Conservation (phyloP, 2,113 vertebrate species). For the Anguilla rostrata region DNA sequence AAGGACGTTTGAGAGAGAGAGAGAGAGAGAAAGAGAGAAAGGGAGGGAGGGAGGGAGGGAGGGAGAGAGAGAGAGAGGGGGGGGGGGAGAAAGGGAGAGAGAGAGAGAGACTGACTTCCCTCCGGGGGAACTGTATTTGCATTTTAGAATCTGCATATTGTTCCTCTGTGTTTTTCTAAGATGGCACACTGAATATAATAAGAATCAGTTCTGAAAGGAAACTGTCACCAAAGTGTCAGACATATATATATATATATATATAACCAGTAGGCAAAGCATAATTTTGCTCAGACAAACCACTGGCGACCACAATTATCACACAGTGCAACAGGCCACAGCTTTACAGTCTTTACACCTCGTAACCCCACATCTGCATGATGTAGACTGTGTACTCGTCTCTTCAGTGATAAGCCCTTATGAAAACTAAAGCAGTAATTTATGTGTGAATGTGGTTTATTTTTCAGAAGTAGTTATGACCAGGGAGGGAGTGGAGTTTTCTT, state of each 20-base stretch:
- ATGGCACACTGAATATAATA: not conserved
- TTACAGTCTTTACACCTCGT: no score
- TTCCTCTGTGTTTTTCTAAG: not conserved
- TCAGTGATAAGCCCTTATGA: not conserved
- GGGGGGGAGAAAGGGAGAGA: not conserved
- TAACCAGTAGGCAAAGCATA: not conserved
- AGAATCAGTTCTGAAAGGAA: not conserved
- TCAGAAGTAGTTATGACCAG: no score
- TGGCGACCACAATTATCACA: not conserved
- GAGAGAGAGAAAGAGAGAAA: constrained; percentile 4
- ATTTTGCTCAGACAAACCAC: not conserved
- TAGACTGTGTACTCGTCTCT: not conserved
- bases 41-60: constrained; percentile 27
- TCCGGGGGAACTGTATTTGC: not conserved
- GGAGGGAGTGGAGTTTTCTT: no score
- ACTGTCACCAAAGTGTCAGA: not conserved
- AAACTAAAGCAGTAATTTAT: no score
- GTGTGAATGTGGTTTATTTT: no score
- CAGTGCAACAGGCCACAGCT: not conserved
- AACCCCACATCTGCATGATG: no score
- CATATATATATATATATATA: not conserved
- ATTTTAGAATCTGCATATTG: not conserved
- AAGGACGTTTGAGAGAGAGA: not conserved
- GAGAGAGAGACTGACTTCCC: not conserved
- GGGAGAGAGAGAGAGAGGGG: not conserved